Conservation (phyloP, 2,797 vertebrate genomes). For the Sciurus carolinensis region DNA sequence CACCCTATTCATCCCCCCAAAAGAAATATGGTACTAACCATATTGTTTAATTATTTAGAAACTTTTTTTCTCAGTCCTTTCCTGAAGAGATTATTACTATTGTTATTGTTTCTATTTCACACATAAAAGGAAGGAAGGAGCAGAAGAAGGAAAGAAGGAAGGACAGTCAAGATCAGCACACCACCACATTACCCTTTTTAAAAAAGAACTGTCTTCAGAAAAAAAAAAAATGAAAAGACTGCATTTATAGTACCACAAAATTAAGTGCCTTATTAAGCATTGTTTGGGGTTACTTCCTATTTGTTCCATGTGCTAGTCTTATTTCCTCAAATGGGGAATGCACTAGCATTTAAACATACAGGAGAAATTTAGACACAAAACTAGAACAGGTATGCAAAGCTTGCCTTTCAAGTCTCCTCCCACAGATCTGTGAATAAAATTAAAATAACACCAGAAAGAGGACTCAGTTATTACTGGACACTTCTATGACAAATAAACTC, state of each 20-base stretch:
- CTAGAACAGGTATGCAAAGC: constrained; percentile 11
- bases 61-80: neutral
- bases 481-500: constrained; percentile 50
- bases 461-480: constrained; percentile 4
- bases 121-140: neutral
- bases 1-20: neutral
- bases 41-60: constrained; percentile 6
- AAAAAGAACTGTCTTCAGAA: neutral
- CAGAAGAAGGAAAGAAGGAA: neutral
- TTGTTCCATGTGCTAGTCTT: constrained; percentile 43
- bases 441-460: constrained; percentile 36
- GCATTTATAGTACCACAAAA: neutral
- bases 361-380: neutral
- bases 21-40: neutral
- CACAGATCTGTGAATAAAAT: neutral
- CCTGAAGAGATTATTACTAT: neutral
- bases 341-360: neutral
- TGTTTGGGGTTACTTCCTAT: neutral
- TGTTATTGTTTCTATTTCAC: neutral
- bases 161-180: neutral
- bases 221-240: neutral
- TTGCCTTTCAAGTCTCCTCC: neutral
- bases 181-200: neutral
- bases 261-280: neutral
- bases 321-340: constrained; percentile 10